These are phyloP conservation scores for Diplazon laetatorius DNA, from an alignment of 2,888 invertebrate genomes.

Conservation along the genomic window DNA sequence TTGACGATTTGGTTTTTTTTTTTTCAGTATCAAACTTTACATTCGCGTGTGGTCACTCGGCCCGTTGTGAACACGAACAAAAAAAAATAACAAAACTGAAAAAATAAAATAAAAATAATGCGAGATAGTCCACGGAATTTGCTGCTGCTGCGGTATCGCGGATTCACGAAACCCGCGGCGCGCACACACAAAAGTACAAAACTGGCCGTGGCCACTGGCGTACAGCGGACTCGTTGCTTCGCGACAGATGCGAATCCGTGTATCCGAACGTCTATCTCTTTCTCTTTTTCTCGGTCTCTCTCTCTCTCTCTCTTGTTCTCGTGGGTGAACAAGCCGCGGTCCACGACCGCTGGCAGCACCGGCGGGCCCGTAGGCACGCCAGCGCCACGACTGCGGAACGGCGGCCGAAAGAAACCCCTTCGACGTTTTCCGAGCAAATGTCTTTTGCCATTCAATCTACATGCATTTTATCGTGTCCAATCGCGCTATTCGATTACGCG, in stretches of 20 bases:
- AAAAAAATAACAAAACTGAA: too few relatives aligned
- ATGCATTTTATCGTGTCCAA: too few relatives aligned
- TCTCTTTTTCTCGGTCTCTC: not conserved
- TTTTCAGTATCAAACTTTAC: constrained; percentile 52
- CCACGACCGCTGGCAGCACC: constrained; percentile 32
- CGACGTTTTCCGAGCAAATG: too few relatives aligned
- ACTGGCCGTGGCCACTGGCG: constrained; percentile 64
- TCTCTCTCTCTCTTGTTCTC: not conserved
- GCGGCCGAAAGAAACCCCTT: too few relatives aligned
- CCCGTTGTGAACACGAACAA: too few relatives aligned
- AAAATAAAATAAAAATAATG: too few relatives aligned
- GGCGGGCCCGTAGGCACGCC: constrained; percentile 1
- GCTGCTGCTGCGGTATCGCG: too few relatives aligned
- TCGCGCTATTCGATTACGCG: constrained; percentile 30
- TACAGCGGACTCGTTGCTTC: constrained; percentile 32
- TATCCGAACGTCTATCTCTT: not conserved
- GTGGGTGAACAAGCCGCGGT: constrained; percentile 6
- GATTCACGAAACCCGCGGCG: constrained; percentile 65
- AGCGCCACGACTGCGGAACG: too few relatives aligned
- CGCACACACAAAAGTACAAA: constrained; percentile 71
- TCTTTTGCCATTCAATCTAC: too few relatives aligned
- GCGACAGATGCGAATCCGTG: constrained; percentile 32
- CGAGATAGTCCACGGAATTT: too few relatives aligned
- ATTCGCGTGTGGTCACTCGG: too few relatives aligned
- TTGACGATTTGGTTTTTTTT: too few relatives aligned